Evolutionary conservation across 2,888 invertebrate genomes (phyloP), one percentile per base, ranked within the genome.

Genomic region (Glaucopsyche alexis): DNA sequence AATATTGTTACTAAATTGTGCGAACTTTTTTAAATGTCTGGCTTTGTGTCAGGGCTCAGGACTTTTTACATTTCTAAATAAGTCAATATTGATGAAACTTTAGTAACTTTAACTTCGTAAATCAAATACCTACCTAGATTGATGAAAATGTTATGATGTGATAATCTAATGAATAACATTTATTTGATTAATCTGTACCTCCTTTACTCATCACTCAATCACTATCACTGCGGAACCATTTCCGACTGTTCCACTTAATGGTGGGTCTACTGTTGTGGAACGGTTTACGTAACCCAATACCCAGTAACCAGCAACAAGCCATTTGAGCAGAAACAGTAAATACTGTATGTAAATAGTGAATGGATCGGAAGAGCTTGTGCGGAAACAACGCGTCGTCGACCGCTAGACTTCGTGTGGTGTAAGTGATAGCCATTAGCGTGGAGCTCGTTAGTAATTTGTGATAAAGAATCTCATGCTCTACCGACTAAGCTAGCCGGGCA

Each of bases 321-420:
- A 60, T 73, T 73, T 73, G 60, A 64, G 65, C 49, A 72, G 47
- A 60, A 72, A 64, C 49, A 72, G 64, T 47, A 65, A 65, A 65
- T 72, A 76, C 75, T 69, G 79, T 78, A 75, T 77, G 78, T 76
- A 77, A 78, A 72, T 76, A 78, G 81, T 80, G 81, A 81, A 81
- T 80, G 81, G 80, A 64, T 74, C 76, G 76, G 78, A 76, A 78
- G 74, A 73, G 71, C 65, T 77, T 73, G 75, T 71, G 79, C 80
- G 81, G 81, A 81, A 81, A 81, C 77, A 70, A 80, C 78, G 80
- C 80, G 78, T 75, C 78, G 74, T 60, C 76, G 78, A 73, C 66
- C 78, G 76, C 76, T 75, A 74, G 73, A 65, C 69, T 70, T 65
- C 64, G 67, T 50, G 40, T 75, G 78, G 75, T 75, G 14, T 40